Conservation (phyloP, 2,888 invertebrate genomes). For the Chironomus riparius region DNA sequence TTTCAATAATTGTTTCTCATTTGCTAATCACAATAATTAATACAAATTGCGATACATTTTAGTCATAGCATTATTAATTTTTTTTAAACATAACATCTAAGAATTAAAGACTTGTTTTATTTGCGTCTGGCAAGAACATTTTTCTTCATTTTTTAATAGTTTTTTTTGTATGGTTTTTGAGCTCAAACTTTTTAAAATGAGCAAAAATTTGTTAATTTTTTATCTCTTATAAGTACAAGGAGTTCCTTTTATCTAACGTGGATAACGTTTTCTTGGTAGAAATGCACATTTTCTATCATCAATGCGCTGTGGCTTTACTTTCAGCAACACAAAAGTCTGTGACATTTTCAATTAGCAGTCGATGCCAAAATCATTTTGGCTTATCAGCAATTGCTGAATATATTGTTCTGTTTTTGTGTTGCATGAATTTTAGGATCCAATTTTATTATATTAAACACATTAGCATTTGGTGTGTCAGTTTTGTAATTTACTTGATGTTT, state of each 20-base stretch:
- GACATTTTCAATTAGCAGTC: too few species aligned
- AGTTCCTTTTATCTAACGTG: background rate
- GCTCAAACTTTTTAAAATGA: background rate
- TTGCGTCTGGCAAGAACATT: background rate
- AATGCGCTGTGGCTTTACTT: too few species aligned
- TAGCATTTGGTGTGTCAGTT: too few species aligned
- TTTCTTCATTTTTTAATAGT: background rate
- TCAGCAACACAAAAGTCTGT: too few species aligned
- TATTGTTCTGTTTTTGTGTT: too few species aligned
- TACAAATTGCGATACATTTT: conserved; percentile 16
- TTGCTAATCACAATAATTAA: conserved; percentile 24
- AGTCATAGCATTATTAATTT: background rate
- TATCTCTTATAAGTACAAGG: conserved; percentile 15
- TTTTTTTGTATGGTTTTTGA: background rate
- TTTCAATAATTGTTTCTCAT: background rate
- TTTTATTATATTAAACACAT: too few species aligned
- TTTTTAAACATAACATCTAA: background rate
- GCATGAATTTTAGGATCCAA: too few species aligned
- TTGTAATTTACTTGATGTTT: too few species aligned
- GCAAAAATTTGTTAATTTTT: conserved; percentile 1
- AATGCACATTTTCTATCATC: too few species aligned
- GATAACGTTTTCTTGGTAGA: too few species aligned
- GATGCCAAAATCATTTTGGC: too few species aligned
- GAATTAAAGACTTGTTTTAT: background rate
- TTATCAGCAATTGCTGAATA: too few species aligned